phyloP scores from a whole-genome alignment of 2,113 vertebrate species.

The Rhinichthys klamathensis region DNA sequence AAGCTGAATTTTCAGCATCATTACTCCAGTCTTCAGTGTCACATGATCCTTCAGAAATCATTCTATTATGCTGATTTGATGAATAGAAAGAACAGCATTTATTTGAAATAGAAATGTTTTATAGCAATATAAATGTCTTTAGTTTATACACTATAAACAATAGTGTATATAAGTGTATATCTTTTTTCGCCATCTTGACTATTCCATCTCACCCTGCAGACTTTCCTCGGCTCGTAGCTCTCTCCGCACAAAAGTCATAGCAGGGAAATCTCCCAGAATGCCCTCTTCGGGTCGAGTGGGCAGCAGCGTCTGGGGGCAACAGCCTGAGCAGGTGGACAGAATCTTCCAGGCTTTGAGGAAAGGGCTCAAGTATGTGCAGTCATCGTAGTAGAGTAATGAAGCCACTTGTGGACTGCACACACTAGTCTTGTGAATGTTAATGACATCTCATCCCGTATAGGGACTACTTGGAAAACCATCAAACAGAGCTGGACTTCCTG shows the following conservation, averaged over 20 bases:
- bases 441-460: conserved; percentile 65
- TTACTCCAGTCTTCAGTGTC: background rate
- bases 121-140: background rate
- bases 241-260: conserved; percentile 76
- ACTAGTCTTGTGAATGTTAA: conserved; percentile 1
- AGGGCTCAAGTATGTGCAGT: conserved; percentile 86
- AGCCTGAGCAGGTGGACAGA: conserved; percentile 88
- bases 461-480: conserved; percentile 85
- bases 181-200: background rate
- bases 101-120: background rate
- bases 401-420: background rate
- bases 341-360: conserved; percentile 88
- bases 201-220: conserved; percentile 54
- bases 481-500: conserved; percentile 89
- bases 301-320: conserved; percentile 74
- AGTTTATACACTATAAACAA: no score
- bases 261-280: conserved; percentile 76
- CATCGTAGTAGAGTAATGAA: conserved; percentile 11
- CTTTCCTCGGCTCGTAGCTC: conserved; percentile 75
- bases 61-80: background rate
- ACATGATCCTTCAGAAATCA: background rate
- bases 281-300: conserved; percentile 76
- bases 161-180: background rate
- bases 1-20: background rate
- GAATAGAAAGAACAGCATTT: background rate